Evolutionary conservation across 2,113 vertebrate species (phyloP), one percentile per base, ranked within the genome.

Genomic region (Sclerurus mexicanus): DNA sequence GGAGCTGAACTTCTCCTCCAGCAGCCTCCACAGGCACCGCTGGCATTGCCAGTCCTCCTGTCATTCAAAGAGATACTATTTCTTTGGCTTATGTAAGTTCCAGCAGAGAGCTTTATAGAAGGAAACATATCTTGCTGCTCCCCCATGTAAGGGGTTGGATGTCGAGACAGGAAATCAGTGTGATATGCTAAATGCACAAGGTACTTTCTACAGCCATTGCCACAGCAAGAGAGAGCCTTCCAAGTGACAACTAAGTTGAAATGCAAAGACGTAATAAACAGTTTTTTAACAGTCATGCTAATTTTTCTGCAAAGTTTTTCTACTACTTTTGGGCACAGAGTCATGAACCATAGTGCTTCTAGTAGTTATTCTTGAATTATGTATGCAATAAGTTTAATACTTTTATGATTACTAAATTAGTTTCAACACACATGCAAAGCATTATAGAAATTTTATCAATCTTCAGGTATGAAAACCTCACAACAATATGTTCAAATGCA

Each of bases 11-110:
- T 63, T 47, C 83, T 62, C 80, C 75, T 79, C 71, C 18, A 28
- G 49, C 39, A 71, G 49, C 1, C 59, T 53, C 50, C 55, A 30
- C 52, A 55, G 85, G 40, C 58, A 73, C 28, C 0, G 0, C 63
- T 33, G 92, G 85, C 62, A 33, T 0, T 13, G 67, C 85, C 33
- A 50, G 6, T 67, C 37, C 90, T 86, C 79, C 79, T 10, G 42
- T 28, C 16, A 18, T 30, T 83, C 10, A 0, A 56, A 76, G 53
- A 88, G 90, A 93, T 93, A 62, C 39, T 76, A 77, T 85, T 95
- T 87, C 92, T 82, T 37, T n/a, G 66, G 19, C 82, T 94, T 80
- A 62, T 59, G 21, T 42, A 76, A 88, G 31, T 30, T 66, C 75
- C 79, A 90, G 72, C 30, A 31, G 58, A 75, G 62, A 88, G 50